Percentiles rank a stretch among this genome's conserved stretches.
Conservation (phyloP, 2,797 vertebrate species). For the Enteromius viviparus region DNA sequence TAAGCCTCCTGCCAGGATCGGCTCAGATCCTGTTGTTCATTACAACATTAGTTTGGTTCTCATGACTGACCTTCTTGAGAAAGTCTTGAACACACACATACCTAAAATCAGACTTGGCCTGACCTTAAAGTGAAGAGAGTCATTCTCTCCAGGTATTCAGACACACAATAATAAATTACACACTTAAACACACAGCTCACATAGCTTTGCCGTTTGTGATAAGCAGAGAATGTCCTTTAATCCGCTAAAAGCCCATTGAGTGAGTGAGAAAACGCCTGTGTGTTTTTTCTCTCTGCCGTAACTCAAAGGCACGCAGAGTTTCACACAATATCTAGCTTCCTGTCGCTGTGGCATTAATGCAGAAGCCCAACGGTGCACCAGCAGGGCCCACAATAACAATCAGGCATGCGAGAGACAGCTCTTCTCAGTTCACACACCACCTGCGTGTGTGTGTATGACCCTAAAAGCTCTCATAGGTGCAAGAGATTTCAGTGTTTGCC, state of each 20-base stretch:
- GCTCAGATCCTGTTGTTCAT: slow-evolving; percentile 29
- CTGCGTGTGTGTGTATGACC: slow-evolving; percentile 42
- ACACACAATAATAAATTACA: slow-evolving; percentile 36
- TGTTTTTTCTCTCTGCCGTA: slow-evolving; percentile 43
- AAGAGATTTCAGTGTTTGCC: slow-evolving; percentile 17
- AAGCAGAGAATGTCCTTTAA: slow-evolving; percentile 55
- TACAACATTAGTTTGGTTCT: slow-evolving; percentile 49
- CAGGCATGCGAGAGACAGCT: slow-evolving; percentile 31
- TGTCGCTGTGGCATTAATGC: slow-evolving; percentile 54
- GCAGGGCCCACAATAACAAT: slow-evolving; percentile 51
- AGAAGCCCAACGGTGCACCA: slow-evolving; percentile 29
- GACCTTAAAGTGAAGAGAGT: slow-evolving; percentile 46
- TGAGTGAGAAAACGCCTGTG: slow-evolving; percentile 47
- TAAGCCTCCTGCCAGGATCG: not conserved
- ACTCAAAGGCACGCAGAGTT: slow-evolving; percentile 59
- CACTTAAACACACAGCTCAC: slow-evolving; percentile 30
- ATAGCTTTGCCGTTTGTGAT: slow-evolving; percentile 42
- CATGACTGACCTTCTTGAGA: slow-evolving; percentile 55
- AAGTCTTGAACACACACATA: slow-evolving; percentile 9
- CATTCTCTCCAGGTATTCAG: slow-evolving; percentile 42
- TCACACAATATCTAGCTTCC: slow-evolving; percentile 69
- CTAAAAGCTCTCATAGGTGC: slow-evolving; percentile 12
- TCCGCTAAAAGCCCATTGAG: slow-evolving; percentile 33
- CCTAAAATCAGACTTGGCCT: slow-evolving; percentile 36
- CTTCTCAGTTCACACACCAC: slow-evolving; percentile 46